Evolutionary conservation across 2,888 invertebrate species (phyloP).

Genomic region (Lasioglossum pauxillum): DNA sequence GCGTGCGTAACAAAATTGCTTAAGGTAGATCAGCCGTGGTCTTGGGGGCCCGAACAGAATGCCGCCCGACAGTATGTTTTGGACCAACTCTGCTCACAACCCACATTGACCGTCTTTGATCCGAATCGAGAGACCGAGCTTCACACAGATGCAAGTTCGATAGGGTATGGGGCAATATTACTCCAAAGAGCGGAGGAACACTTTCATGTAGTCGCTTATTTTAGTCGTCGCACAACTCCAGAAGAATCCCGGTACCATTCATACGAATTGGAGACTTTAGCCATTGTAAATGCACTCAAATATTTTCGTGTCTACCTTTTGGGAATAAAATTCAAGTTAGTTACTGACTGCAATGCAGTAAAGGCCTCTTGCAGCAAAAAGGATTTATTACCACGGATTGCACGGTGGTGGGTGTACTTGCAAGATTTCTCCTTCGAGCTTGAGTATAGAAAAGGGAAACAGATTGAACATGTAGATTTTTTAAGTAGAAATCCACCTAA

Average conservation of each 20-base stretch:
- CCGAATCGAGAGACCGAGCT: not conserved
- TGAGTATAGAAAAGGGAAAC: too few species aligned
- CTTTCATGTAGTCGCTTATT: not conserved
- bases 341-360: not conserved
- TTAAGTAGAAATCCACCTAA: too few species aligned
- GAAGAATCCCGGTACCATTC: slow-evolving; percentile 1
- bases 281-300: not conserved
- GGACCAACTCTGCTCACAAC: not conserved
- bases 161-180: not conserved
- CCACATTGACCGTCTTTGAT: not conserved
- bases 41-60: not conserved
- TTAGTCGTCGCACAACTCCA: not conserved
- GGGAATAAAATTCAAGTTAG: not conserved
- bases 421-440: too few species aligned
- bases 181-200: not conserved
- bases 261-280: not conserved
- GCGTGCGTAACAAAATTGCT: not conserved
- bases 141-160: slow-evolving; percentile 6
- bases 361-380: too few species aligned
- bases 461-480: too few species aligned
- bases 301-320: not conserved
- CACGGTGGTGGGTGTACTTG: too few species aligned
- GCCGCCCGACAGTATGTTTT: not conserved
- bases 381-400: too few species aligned
- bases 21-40: not conserved